phyloP scores from a whole-genome alignment of 2,797 vertebrate species.

The Austrolebias charrua region DNA sequence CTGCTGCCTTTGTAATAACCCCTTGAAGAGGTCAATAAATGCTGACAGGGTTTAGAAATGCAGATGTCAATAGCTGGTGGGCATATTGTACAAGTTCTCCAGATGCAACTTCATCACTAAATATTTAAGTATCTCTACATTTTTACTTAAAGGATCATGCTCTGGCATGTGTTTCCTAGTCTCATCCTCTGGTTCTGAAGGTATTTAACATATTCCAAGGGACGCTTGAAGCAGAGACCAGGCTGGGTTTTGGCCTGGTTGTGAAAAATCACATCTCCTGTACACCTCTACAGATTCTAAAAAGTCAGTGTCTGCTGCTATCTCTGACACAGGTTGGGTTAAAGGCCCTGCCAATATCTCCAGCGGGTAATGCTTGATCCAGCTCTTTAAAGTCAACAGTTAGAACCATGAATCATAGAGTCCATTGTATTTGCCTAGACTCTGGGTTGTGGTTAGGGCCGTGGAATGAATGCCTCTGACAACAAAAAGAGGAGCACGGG shows the following conservation, averaged over 20 bases:
- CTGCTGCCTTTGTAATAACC: no score
- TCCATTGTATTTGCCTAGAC: conserved; percentile 72
- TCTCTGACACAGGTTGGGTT: conserved; percentile 41
- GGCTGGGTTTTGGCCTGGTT: conserved; percentile 72
- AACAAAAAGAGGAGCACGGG: conserved; percentile 75
- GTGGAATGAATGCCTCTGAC: conserved; percentile 63
- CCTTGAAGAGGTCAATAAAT: conserved; percentile 5
- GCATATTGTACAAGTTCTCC: neutral
- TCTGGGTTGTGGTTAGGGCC: conserved; percentile 50
- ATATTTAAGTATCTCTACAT: conserved; percentile 15
- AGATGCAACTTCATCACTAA: conserved; percentile 32
- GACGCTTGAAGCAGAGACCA: conserved; percentile 56
- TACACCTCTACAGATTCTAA: conserved; percentile 67
- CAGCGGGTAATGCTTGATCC: conserved; percentile 60
- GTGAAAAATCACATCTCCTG: conserved; percentile 82
- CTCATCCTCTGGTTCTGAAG: conserved; percentile 61
- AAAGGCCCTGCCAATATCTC: conserved; percentile 53
- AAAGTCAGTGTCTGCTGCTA: conserved; percentile 69
- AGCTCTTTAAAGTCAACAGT: conserved; percentile 69
- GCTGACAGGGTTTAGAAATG: conserved; percentile 2
- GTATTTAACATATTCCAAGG: conserved; percentile 74
- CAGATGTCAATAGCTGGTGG: conserved; percentile 18
- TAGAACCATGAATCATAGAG: conserved; percentile 76
- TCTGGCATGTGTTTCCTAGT: conserved; percentile 53
- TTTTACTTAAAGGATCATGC: conserved; percentile 28